A percentile compares a stretch with the other conserved stretches of the same genome.
phyloP scores from a whole-genome alignment of 1,140 invertebrate genomes.

The Parasteatoda tepidariorum region DNA sequence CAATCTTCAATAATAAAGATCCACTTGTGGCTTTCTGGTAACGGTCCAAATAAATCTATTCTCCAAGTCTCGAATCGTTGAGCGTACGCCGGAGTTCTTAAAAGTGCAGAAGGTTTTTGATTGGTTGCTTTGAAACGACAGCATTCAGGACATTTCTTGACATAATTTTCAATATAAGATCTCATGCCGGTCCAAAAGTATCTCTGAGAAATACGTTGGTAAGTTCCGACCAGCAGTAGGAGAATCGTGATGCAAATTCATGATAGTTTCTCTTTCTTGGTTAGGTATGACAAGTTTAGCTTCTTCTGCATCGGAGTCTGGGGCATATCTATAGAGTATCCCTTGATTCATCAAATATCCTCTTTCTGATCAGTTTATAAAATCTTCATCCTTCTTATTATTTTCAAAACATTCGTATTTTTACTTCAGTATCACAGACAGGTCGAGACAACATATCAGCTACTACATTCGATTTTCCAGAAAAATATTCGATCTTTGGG shows the following conservation, averaged over 20 bases:
- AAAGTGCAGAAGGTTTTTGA: too few species aligned
- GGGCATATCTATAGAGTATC: background rate
- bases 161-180: too few species aligned
- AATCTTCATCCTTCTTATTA: slow-evolving; percentile 3
- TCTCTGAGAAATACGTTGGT: too few species aligned
- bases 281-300: background rate
- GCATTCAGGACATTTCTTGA: too few species aligned
- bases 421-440: background rate
- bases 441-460: slow-evolving; percentile 62
- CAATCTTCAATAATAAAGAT: too few species aligned
- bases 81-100: too few species aligned
- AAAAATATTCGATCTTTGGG: slow-evolving; percentile 54
- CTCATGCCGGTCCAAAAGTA: too few species aligned
- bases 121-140: too few species aligned
- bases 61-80: too few species aligned
- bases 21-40: too few species aligned
- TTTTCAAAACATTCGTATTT: background rate
- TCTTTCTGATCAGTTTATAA: background rate
- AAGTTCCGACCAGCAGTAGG: too few species aligned
- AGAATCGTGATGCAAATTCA: slow-evolving; percentile 12
- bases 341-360: slow-evolving; percentile 14
- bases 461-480: slow-evolving; percentile 61
- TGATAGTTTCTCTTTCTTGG: background rate
- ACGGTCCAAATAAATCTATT: too few species aligned
- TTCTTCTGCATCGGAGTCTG: background rate